A percentile compares a stretch with the other conserved stretches of the same genome.
These are phyloP conservation scores for Anguilla japonica DNA, from an alignment of 2,113 vertebrate genomes.

Conservation along the genomic window DNA sequence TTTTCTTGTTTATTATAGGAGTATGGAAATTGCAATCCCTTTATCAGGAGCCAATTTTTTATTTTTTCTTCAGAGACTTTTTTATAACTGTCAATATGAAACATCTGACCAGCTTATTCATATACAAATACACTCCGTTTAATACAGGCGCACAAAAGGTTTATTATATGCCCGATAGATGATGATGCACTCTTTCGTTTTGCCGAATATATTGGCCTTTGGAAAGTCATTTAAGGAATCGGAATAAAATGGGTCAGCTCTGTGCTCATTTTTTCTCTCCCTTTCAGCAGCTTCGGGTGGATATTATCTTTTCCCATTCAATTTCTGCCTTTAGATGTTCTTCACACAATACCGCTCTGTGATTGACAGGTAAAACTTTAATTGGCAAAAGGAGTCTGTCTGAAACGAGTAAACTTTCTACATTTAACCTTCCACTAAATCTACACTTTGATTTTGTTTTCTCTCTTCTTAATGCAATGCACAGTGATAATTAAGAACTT, in stretches of 20 bases:
- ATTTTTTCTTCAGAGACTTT: neutral
- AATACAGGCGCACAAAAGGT: neutral
- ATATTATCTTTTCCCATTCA: constrained; percentile 20
- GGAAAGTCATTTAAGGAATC: constrained; percentile 38
- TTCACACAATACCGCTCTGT: constrained; percentile 34
- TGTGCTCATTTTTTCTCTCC: constrained; percentile 64
- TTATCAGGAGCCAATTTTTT: neutral
- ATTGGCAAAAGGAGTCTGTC: neutral
- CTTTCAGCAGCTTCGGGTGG: constrained; percentile 51
- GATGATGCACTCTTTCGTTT: neutral
- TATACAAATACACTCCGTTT: neutral
- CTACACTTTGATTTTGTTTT: neutral
- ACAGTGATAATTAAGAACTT: neutral
- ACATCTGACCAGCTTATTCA: neutral
- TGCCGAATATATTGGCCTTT: constrained; percentile 43
- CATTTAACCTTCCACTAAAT: neutral
- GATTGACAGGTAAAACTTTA: constrained; percentile 31
- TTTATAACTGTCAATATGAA: neutral
- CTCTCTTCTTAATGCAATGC: neutral
- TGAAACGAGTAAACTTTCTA: neutral
- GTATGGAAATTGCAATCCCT: neutral
- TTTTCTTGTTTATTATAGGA: neutral
- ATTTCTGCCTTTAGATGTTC: constrained; percentile 61
- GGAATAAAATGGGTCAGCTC: constrained; percentile 57
- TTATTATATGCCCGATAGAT: neutral